Evolutionary conservation across 2,797 vertebrate species (phyloP), one percentile per base, ranked within the genome.

Genomic region (Spinus pinus): DNA sequence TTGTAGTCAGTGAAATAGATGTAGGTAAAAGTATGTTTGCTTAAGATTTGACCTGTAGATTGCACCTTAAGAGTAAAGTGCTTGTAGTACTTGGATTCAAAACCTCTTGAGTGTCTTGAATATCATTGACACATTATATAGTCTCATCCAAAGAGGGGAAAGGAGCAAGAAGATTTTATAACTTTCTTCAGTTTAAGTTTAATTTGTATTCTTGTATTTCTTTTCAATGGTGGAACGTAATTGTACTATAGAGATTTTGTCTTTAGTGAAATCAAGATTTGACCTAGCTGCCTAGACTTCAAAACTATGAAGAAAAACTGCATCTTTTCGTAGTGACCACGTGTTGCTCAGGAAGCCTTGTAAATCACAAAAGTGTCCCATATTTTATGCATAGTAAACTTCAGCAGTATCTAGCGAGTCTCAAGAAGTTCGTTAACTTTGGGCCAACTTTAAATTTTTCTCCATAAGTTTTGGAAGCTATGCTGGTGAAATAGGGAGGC

Each of bases 31-130:
- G 42, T 54, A 58, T 17, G 31, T 88, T 94, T 90, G 35, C 56
- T 72, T 66, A 91, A 88, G 91, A 69, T 93, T 89, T 87, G 72
- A 89, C 72, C 61, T 71, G 41, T 53, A 66, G 57, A 71, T 93
- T 89, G 30, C 51, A 77, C 57, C 39, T 73, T 69, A 89, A 66
- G 37, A 58, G 50, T 88, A 78, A 90, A 77, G 47, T 71, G 33
- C 57, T 86, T 61, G 30, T 90, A 88, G 30, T 27, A 58, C 53
- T 92, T 6, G 67, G 31, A 73, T 88, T 86, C 54, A 66, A 94
- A 86, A 50, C 18, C 49, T 86, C 31, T 82, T 84, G 39, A 92
- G 18, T 62, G 25, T 82, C 41, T 79, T 58, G 74, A 90, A 62
- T 89, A 70, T 69, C 31, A 33, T 8, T 84, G 42, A 47, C 47